Conservation (phyloP, 2,113 vertebrate genomes). For the Nymphicus hollandicus region DNA sequence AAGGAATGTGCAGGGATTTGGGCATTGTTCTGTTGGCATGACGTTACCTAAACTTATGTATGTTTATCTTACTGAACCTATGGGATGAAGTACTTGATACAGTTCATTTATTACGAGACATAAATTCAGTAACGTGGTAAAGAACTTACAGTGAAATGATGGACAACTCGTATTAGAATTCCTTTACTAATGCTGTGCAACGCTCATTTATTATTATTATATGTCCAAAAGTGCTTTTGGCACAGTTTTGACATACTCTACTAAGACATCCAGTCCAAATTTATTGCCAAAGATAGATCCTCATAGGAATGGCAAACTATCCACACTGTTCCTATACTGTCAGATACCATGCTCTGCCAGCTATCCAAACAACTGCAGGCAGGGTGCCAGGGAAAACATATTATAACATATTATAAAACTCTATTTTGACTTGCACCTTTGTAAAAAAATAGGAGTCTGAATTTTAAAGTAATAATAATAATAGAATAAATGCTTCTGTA, state of each 20-base stretch:
- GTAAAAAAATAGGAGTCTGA: conserved; percentile 27
- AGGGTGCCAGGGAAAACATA: conserved; percentile 56
- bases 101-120: conserved; percentile 56
- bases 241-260: conserved; percentile 43
- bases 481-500: conserved; percentile 45
- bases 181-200: conserved; percentile 24
- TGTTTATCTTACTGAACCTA: conserved; percentile 45
- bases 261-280: conserved; percentile 54
- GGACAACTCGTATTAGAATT: conserved; percentile 59
- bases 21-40: conserved; percentile 19
- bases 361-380: conserved; percentile 54
- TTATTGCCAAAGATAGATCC: conserved; percentile 57
- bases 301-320: conserved; percentile 25
- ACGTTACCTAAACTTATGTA: neutral
- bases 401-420: conserved; percentile 45
- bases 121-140: conserved; percentile 43
- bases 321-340: conserved; percentile 13
- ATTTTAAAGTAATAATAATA: conserved; percentile 55
- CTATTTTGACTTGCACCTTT: conserved; percentile 52
- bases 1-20: neutral
- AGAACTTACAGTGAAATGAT: conserved; percentile 51
- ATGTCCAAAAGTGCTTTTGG: conserved; percentile 62
- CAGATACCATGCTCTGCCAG: conserved; percentile 31
- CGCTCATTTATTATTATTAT: conserved; percentile 59
- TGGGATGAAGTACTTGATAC: conserved; percentile 6